phyloP scores from a whole-genome alignment of 2,888 invertebrate species.

The Tetheella fluctuosa region DNA sequence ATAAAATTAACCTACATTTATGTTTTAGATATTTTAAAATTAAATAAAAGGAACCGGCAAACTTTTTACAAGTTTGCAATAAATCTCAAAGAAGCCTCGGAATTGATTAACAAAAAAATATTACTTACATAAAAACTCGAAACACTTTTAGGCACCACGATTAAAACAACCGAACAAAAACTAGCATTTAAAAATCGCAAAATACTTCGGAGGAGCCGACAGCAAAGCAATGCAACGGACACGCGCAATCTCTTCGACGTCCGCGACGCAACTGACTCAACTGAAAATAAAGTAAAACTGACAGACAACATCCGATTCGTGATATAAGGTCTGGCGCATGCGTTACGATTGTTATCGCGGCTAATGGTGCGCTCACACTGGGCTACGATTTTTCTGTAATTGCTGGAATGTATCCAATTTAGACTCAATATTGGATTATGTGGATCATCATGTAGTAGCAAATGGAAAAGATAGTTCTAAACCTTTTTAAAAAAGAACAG shows the following conservation, averaged over 20 bases:
- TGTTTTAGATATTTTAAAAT: too few relatives aligned
- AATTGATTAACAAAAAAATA: background rate
- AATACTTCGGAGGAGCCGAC: slow-evolving; percentile 25
- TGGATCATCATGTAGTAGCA: background rate
- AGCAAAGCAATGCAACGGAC: slow-evolving; percentile 4
- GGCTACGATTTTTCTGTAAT: background rate
- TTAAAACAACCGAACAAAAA: slow-evolving; percentile 11
- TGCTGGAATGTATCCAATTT: background rate
- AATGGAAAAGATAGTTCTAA: too few relatives aligned
- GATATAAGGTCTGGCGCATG: slow-evolving; percentile 10
- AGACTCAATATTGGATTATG: background rate
- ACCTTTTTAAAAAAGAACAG: too few relatives aligned
- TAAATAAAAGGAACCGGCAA: background rate
- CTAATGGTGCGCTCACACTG: background rate
- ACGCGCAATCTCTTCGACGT: slow-evolving; percentile 20
- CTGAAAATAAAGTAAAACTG: slow-evolving; percentile 15
- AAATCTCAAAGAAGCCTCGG: background rate
- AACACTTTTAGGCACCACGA: slow-evolving; percentile 7
- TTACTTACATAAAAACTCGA: slow-evolving; percentile 6
- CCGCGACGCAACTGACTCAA: slow-evolving; percentile 28
- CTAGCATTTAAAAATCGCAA: slow-evolving; percentile 5
- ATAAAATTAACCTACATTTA: too few relatives aligned
- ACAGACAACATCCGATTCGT: slow-evolving; percentile 31
- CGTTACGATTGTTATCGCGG: background rate
- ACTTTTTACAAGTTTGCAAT: background rate